phyloP scores from a whole-genome alignment of 2,888 invertebrate genomes.

The Cheilosia soror region DNA sequence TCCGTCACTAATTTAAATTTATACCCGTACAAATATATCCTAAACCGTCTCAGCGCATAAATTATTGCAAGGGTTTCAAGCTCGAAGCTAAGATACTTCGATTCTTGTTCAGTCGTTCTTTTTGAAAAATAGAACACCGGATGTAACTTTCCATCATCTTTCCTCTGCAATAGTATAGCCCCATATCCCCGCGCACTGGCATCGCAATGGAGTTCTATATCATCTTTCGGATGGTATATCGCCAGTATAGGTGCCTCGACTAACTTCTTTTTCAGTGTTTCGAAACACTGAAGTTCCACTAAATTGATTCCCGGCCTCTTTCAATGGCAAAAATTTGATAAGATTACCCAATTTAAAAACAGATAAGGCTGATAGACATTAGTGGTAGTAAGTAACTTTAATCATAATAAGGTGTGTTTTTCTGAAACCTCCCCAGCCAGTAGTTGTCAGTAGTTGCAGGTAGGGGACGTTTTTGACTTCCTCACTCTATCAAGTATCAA shows the following conservation, averaged over 20 bases:
- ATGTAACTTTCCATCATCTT: conserved; percentile 25
- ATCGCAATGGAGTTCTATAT: conserved; percentile 29
- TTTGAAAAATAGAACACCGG: conserved; percentile 53
- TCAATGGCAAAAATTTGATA: no score
- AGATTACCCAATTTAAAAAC: no score
- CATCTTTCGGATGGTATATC: conserved; percentile 10
- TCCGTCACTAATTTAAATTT: conserved; percentile 56
- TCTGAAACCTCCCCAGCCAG: no score
- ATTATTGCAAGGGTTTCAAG: conserved; percentile 77
- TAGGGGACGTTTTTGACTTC: no score
- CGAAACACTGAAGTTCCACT: conserved; percentile 27
- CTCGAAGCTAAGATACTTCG: conserved; percentile 79
- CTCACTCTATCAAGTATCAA: no score
- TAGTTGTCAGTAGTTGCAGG: no score
- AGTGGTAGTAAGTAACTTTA: no score
- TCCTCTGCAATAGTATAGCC: conserved; percentile 28
- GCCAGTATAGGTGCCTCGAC: conserved; percentile 20
- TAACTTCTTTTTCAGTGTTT: conserved; percentile 26
- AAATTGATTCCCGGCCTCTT: no score
- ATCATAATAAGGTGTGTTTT: no score
- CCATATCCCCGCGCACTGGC: conserved; percentile 34
- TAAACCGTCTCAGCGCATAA: conserved; percentile 76
- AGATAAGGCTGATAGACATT: no score
- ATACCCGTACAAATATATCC: conserved; percentile 75
- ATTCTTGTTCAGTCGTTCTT: conserved; percentile 23